These are phyloP conservation scores for Geopemphigus sp. DNA, from an alignment of 1,140 invertebrate species.

Conservation along the genomic window DNA sequence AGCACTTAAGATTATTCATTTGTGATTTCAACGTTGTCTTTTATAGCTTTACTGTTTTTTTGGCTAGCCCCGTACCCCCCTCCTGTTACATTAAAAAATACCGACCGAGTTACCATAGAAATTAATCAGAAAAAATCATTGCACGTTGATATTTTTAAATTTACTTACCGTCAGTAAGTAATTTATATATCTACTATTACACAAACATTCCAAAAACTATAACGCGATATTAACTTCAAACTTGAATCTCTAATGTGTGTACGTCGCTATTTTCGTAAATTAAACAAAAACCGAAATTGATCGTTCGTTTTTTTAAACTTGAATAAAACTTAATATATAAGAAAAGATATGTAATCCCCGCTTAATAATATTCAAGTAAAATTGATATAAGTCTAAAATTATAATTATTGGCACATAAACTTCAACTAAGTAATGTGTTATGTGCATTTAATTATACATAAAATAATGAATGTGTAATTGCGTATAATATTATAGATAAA, in stretches of 20 bases:
- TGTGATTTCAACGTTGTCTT: background rate
- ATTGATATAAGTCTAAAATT: constrained; percentile 21
- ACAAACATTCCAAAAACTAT: constrained; percentile 21
- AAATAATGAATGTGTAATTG: constrained; percentile 23
- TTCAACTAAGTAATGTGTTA: constrained; percentile 5
- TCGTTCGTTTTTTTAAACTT: background rate
- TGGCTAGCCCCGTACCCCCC: background rate
- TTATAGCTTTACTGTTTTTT: background rate
- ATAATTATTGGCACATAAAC: constrained; percentile 42
- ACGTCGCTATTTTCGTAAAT: background rate
- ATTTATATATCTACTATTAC: constrained; percentile 15
- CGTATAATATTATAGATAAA: constrained; percentile 24
- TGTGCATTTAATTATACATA: constrained; percentile 33
- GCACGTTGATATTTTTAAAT: constrained; percentile 35
- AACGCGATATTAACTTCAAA: background rate
- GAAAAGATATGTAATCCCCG: constrained; percentile 25
- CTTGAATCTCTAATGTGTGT: background rate
- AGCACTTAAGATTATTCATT: constrained; percentile 39
- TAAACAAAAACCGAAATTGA: background rate
- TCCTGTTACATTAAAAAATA: background rate
- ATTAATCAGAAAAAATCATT: constrained; percentile 37
- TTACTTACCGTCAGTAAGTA: constrained; percentile 27
- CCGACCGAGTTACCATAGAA: background rate
- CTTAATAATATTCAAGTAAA: constrained; percentile 40
- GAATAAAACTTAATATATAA: constrained; percentile 29